Conservation (phyloP, 2,113 vertebrate species). For the Acanthisitta chloris region DNA sequence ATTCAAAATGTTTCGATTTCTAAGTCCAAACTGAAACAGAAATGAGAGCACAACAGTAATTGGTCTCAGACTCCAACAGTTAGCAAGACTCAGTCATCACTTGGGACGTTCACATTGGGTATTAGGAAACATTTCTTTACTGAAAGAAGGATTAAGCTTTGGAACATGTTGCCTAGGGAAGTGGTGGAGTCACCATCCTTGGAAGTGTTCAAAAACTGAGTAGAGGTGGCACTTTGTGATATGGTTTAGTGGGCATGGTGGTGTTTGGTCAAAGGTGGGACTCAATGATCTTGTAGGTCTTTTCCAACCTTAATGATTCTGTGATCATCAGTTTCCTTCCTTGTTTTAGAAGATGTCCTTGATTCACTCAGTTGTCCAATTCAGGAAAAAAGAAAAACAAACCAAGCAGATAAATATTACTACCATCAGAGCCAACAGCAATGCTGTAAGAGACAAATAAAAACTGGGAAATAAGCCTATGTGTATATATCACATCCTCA, state of each 20-base stretch:
- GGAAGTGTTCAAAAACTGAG: not conserved
- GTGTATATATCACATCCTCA: slow-evolving; percentile 30
- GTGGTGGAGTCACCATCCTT: not conserved
- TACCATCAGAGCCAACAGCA: slow-evolving; percentile 15
- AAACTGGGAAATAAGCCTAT: slow-evolving; percentile 58
- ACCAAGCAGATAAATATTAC: slow-evolving; percentile 49
- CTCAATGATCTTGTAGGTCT: not conserved
- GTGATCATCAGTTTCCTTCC: not conserved
- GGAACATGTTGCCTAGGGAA: not conserved
- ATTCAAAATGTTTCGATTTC: not conserved
- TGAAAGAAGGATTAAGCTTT: not conserved
- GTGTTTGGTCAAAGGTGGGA: not conserved
- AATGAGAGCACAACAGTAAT: not conserved
- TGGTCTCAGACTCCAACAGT: not conserved
- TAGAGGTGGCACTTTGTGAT: not conserved
- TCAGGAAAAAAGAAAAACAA: slow-evolving; percentile 10
- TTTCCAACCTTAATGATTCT: not conserved
- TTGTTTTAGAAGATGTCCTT: not conserved
- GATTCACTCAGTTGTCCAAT: slow-evolving; percentile 18
- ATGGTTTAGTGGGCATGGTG: not conserved
- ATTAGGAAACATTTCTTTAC: not conserved
- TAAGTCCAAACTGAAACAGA: not conserved
- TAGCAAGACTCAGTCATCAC: not conserved
- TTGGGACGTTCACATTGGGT: not conserved
- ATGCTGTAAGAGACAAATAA: slow-evolving; percentile 37